phyloP scores from a whole-genome alignment of 2,888 invertebrate genomes.

The Macrophya alboannulata region DNA sequence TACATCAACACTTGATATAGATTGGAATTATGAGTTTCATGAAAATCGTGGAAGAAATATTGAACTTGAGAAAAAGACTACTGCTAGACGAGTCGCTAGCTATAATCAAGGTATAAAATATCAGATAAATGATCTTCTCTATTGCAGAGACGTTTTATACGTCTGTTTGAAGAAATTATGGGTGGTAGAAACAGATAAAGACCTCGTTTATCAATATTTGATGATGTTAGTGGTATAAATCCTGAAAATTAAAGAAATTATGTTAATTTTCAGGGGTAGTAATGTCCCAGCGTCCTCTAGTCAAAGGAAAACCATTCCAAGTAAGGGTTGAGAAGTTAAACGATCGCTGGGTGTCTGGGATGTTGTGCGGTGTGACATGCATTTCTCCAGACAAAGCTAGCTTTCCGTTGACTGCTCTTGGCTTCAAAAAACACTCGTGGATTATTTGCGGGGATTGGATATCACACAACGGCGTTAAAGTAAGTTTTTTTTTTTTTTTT shows the following conservation, averaged over 20 bases:
- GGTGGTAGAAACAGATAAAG: too few relatives aligned
- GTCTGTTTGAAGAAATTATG: not conserved
- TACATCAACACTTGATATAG: conserved; percentile 70
- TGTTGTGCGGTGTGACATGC: conserved; percentile 90
- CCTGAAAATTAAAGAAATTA: too few relatives aligned
- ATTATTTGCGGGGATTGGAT: conserved; percentile 91
- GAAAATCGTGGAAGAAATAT: conserved; percentile 93
- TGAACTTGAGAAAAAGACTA: conserved; percentile 84
- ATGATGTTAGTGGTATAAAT: too few relatives aligned
- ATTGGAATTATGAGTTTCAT: conserved; percentile 86
- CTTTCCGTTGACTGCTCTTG: conserved; percentile 88
- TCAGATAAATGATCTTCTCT: not conserved
- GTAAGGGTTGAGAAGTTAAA: conserved; percentile 88
- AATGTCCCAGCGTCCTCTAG: conserved; percentile 77
- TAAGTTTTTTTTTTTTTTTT: too few relatives aligned
- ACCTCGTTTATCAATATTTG: too few relatives aligned
- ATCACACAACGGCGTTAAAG: conserved; percentile 91
- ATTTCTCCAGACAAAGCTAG: conserved; percentile 86
- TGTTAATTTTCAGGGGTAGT: conserved; percentile 80
- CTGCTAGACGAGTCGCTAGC: conserved; percentile 89
- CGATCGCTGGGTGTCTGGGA: conserved; percentile 89
- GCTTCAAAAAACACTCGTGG: conserved; percentile 91
- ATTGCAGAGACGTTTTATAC: not conserved
- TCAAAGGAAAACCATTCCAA: conserved; percentile 77
- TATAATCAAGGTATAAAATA: conserved; percentile 89